Evolutionary conservation across 2,113 vertebrate genomes (phyloP), one percentile per base, ranked within the genome.

Genomic region (Salvelinus fontinalis): DNA sequence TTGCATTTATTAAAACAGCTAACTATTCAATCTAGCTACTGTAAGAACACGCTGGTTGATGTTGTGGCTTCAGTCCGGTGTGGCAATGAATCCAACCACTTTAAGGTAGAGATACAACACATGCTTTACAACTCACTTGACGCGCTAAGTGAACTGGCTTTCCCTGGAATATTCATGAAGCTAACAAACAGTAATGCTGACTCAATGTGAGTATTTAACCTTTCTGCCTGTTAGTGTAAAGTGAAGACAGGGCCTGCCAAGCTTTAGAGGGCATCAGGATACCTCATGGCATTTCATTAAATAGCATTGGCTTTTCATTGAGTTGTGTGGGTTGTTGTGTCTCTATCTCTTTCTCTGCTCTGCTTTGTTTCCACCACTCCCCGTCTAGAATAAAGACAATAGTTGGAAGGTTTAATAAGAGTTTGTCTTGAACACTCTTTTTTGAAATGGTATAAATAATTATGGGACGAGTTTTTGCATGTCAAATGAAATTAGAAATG

Each of bases 211-310:
- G 68, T 75, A 71, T 83, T 88, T 89, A 88, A 85, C 81, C 79
- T 90, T 88, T 85, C 34, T 81, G 78, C 78, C 76, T 75, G 76
- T 87, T 78, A 26, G 70, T 75, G 80, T 70, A 73, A 77, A 81
- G 77, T 79, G 69, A 60, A 84, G 78, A 72, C 81, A 76, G 81
- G 70, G 74, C 76, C 76, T 81, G 71, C 76, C 18, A 26, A 75
- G 80, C 7, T 79, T 79, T 27, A 70, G 34, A 14, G n/a, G 24
- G 12, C 26, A 22, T 68, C 49, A 8, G 51, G 20, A 54, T 26
- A 78, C 68, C 80, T 44, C 39, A 68, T 85, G 87, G 87, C 80
- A 82, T 82, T 89, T 90, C 70, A 79, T 80, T 74, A 73, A 78
- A 34, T 75, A 74, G 78, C 76, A 73, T 78, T 78, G 71, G 66